Conservation (phyloP, 1,140 invertebrate genomes). For the Tetragnatha versicolor region DNA sequence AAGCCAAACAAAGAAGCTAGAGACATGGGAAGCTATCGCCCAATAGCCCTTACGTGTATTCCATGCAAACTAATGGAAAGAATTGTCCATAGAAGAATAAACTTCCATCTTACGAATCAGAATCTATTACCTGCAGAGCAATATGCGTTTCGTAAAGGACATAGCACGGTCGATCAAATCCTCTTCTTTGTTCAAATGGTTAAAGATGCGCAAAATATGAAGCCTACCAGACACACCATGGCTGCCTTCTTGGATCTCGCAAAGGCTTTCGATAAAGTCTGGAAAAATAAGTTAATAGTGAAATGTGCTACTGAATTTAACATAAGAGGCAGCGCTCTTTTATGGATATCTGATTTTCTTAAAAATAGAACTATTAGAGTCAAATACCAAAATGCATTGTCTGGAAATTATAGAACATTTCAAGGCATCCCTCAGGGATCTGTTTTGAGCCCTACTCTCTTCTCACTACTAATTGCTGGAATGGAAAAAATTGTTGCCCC, state of each 20-base stretch:
- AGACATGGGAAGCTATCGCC: too few species aligned
- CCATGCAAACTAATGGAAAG: not conserved
- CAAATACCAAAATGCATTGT: not conserved
- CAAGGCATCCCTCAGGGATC: not conserved
- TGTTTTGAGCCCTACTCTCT: not conserved
- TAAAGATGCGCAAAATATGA: not conserved
- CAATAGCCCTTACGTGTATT: slow-evolving; percentile 2
- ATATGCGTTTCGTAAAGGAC: not conserved
- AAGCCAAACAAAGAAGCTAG: slow-evolving; percentile 1
- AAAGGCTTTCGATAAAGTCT: not conserved
- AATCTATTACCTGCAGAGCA: not conserved
- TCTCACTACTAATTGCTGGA: not conserved
- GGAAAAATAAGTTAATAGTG: not conserved
- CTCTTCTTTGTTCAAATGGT: not conserved
- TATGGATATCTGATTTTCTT: slow-evolving; percentile 11
- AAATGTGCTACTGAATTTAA: not conserved
- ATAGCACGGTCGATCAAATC: slow-evolving; percentile 2
- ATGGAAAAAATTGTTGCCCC: not conserved
- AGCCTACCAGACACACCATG: not conserved
- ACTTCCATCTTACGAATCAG: not conserved
- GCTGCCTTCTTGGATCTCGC: not conserved
- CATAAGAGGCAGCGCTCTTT: not conserved
- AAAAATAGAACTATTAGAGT: not conserved
- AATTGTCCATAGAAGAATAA: not conserved
- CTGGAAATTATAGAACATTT: not conserved